phyloP scores from a whole-genome alignment of 2,888 invertebrate genomes.

The Leptinotarsa haldemani region DNA sequence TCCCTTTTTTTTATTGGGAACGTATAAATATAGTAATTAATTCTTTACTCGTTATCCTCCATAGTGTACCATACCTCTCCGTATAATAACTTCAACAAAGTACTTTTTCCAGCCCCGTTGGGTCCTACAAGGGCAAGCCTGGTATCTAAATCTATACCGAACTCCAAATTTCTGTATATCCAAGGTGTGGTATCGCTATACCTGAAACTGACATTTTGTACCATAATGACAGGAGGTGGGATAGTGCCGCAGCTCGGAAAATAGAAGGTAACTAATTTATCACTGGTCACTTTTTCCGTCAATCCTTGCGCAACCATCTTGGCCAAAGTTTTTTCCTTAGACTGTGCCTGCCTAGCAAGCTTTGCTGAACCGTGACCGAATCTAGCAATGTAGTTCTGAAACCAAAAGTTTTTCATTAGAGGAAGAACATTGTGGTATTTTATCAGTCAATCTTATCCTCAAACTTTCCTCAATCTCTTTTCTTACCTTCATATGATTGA shows the following conservation, averaged over 20 bases:
- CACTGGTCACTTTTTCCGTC: constrained; percentile 92
- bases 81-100: constrained; percentile 93
- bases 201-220: constrained; percentile 96
- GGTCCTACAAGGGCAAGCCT: constrained; percentile 95
- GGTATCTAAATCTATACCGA: constrained; percentile 98
- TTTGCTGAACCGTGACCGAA: constrained; percentile 99
- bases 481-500: constrained; percentile 96
- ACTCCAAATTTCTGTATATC: constrained; percentile 98
- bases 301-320: constrained; percentile 99
- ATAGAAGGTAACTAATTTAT: constrained; percentile 93
- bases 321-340: constrained; percentile 98
- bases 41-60: not conserved
- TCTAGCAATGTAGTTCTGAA: constrained; percentile 94
- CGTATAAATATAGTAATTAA: not conserved
- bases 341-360: constrained; percentile 97
- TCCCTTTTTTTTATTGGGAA: not conserved
- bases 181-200: constrained; percentile 88
- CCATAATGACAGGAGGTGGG: constrained; percentile 99
- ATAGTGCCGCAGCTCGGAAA: constrained; percentile 96
- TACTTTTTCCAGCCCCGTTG: constrained; percentile 99
- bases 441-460: too few relatives aligned
- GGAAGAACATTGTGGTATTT: too few relatives aligned
- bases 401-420: not conserved
- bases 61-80: constrained; percentile 80
- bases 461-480: not conserved